Evolutionary conservation across 2,797 vertebrate genomes (phyloP).

Genomic region (Dendrocincla tyrannina): DNA sequence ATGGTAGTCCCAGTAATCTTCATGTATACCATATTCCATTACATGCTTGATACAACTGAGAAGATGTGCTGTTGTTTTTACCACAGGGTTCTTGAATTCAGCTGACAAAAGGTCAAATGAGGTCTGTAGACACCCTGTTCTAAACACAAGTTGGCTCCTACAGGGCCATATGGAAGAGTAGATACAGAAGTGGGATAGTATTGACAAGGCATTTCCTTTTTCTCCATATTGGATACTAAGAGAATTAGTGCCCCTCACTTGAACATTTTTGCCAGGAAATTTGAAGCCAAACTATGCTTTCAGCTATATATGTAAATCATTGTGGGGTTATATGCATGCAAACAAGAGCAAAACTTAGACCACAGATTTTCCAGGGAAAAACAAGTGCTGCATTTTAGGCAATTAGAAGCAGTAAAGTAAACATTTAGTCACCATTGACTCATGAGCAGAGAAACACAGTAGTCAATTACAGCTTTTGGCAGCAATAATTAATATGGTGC

Average conservation of each 20-base stretch:
- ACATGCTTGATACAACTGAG: background rate
- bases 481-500: conserved; percentile 67
- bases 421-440: conserved; percentile 76
- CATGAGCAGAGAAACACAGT: conserved; percentile 65
- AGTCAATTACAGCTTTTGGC: conserved; percentile 71
- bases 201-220: background rate
- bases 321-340: conserved; percentile 16
- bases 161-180: background rate
- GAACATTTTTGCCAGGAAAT: background rate
- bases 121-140: background rate
- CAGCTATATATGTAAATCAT: background rate
- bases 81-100: background rate
- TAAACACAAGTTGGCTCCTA: background rate
- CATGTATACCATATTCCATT: background rate
- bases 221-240: background rate
- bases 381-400: conserved; percentile 64
- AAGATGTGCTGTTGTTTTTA: background rate
- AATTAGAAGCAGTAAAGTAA: conserved; percentile 69
- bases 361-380: conserved; percentile 66
- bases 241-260: background rate
- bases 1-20: background rate
- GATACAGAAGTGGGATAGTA: background rate
- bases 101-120: background rate
- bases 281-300: background rate
- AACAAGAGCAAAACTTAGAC: conserved; percentile 48